These are phyloP conservation scores for Corythucha ciliata DNA, from an alignment of 2,888 invertebrate genomes.

Conservation along the genomic window DNA sequence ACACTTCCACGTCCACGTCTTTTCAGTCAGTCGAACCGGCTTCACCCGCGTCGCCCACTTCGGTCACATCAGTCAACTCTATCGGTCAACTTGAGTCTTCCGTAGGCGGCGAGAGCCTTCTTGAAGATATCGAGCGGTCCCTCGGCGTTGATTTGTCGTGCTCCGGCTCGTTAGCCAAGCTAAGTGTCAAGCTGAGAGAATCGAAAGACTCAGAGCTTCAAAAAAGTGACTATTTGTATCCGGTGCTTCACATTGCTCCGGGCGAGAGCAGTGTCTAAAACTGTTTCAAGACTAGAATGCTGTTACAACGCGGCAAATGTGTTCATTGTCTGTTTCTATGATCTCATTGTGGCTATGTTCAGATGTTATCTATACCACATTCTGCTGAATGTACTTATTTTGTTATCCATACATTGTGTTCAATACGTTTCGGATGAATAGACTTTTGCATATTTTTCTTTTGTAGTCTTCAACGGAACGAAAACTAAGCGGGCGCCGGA, in stretches of 20 bases:
- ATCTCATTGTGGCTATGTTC: no score
- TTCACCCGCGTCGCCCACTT: constrained; percentile 29
- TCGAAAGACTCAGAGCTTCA: constrained; percentile 16
- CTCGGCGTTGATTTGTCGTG: constrained; percentile 30
- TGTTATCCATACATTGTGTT: no score
- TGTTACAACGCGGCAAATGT: no score
- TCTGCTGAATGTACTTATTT: no score
- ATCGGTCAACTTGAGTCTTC: constrained; percentile 24
- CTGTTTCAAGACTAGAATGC: no score
- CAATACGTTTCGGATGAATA: no score
- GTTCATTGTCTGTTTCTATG: no score
- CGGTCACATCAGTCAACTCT: constrained; percentile 28
- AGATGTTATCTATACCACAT: no score
- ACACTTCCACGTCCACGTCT: constrained; percentile 29
- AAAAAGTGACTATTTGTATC: constrained; percentile 30
- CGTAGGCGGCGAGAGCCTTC: constrained; percentile 31
- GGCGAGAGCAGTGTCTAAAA: constrained; percentile 32
- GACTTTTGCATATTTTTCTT: no score
- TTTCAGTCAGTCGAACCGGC: constrained; percentile 30
- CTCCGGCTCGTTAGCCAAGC: constrained; percentile 25
- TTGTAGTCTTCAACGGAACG: no score
- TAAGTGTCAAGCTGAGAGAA: constrained; percentile 17
- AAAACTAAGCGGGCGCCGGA: no score
- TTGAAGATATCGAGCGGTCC: constrained; percentile 34
- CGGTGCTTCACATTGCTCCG: constrained; percentile 28